A percentile compares a stretch with the other conserved stretches of the same genome.
Conservation (phyloP, 2,888 invertebrate genomes). For the Paralinhomoeus sp. region DNA sequence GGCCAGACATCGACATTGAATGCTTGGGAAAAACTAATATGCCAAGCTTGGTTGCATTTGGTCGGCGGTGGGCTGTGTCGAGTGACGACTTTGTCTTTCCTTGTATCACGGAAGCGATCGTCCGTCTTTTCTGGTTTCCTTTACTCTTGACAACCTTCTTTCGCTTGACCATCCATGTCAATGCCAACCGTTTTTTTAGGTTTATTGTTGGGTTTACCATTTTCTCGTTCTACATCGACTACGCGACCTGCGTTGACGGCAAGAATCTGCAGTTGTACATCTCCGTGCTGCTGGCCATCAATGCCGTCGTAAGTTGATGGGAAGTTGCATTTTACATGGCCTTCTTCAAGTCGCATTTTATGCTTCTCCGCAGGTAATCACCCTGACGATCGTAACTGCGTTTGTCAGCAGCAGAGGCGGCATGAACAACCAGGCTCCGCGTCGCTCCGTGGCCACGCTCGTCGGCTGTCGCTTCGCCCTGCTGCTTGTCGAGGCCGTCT, state of each 20-base stretch:
- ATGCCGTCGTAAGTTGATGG: slow-evolving; percentile 11
- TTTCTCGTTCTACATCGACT: slow-evolving; percentile 17
- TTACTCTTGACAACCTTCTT: too few relatives aligned
- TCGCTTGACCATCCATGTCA: too few relatives aligned
- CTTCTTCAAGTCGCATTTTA: too few relatives aligned
- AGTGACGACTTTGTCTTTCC: slow-evolving; percentile 79
- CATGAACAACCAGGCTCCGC: slow-evolving; percentile 47
- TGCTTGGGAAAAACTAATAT: too few relatives aligned
- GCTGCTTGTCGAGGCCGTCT: slow-evolving; percentile 49
- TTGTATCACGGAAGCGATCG: slow-evolving; percentile 32
- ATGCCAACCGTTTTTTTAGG: slow-evolving; percentile 47
- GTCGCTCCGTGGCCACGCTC: slow-evolving; percentile 46
- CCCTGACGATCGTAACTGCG: slow-evolving; percentile 21
- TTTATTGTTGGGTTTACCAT: slow-evolving; percentile 40
- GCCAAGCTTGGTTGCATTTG: slow-evolving; percentile 66
- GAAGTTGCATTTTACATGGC: too few relatives aligned
- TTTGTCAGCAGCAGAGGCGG: slow-evolving; percentile 43
- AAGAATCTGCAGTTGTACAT: neutral
- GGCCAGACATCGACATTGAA: too few relatives aligned
- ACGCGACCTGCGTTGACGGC: neutral
- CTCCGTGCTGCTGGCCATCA: slow-evolving; percentile 21
- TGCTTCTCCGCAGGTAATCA: slow-evolving; percentile 10
- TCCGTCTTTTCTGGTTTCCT: slow-evolving; percentile 32
- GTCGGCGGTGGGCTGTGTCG: slow-evolving; percentile 67
- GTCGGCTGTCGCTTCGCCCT: slow-evolving; percentile 48